Conservation (phyloP, 2,113 vertebrate species). For the Daphoenositta chrysoptera region DNA sequence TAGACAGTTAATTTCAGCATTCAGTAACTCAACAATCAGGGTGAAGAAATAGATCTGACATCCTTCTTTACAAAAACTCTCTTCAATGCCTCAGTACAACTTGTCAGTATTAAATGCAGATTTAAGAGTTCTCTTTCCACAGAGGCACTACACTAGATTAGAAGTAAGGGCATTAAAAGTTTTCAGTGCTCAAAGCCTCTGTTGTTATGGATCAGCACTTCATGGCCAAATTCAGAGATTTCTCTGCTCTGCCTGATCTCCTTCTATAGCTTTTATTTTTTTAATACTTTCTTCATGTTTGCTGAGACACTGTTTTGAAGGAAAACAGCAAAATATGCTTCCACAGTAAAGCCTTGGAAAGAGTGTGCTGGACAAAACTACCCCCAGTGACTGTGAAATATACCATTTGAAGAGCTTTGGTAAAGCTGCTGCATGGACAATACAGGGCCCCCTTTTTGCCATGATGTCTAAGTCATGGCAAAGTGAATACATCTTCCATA, state of each 20-base stretch:
- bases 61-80: background rate
- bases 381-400: background rate
- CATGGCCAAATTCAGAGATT: background rate
- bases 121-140: background rate
- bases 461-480: background rate
- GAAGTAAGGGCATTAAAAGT: slow-evolving; percentile 21
- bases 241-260: background rate
- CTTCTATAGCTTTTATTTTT: background rate
- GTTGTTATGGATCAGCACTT: background rate
- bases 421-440: background rate
- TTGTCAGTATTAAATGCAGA: slow-evolving; percentile 24
- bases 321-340: background rate
- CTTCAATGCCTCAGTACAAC: background rate
- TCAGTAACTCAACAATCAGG: background rate
- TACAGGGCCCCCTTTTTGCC: background rate
- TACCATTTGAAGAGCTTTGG: background rate
- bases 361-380: background rate
- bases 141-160: slow-evolving; percentile 6
- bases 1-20: background rate
- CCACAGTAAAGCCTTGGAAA: background rate
- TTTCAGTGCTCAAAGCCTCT: slow-evolving; percentile 4
- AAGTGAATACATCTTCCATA: background rate
- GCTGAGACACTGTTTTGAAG: background rate
- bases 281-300: background rate
- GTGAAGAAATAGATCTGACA: background rate